Conservation (phyloP, 2,797 vertebrate genomes). For the Sebastes steindachneri region DNA sequence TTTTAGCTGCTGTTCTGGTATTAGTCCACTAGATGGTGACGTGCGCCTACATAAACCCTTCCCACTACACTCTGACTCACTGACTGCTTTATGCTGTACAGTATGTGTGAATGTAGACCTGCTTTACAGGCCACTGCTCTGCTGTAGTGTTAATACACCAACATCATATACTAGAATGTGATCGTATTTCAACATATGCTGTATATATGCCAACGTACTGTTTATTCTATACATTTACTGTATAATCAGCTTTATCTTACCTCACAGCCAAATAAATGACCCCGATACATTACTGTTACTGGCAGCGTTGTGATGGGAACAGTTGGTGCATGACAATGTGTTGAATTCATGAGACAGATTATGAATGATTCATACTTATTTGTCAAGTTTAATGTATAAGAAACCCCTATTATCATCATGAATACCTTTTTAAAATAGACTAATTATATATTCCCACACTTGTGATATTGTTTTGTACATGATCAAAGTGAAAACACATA, state of each 20-base stretch:
- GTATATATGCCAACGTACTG: neutral
- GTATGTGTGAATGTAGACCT: neutral
- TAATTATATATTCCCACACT: neutral
- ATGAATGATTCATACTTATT: neutral
- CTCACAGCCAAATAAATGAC: neutral
- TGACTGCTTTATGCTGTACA: neutral
- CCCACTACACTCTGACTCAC: neutral
- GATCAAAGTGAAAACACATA: neutral
- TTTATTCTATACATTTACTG: neutral
- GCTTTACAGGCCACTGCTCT: neutral
- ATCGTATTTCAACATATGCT: neutral
- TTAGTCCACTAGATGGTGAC: slow-evolving; percentile 40
- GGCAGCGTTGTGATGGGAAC: neutral
- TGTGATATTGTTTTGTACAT: neutral
- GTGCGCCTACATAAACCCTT: neutral
- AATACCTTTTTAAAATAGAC: neutral
- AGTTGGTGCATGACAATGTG: neutral
- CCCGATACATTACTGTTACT: neutral
- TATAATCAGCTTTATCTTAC: neutral
- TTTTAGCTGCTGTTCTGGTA: neutral
- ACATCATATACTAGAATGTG: neutral
- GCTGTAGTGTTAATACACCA: neutral
- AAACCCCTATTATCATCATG: neutral
- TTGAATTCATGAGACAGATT: neutral
- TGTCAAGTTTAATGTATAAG: neutral